These are phyloP conservation scores for Phrynosoma blainvillii DNA, from an alignment of 2,113 vertebrate species.

Conservation along the genomic window DNA sequence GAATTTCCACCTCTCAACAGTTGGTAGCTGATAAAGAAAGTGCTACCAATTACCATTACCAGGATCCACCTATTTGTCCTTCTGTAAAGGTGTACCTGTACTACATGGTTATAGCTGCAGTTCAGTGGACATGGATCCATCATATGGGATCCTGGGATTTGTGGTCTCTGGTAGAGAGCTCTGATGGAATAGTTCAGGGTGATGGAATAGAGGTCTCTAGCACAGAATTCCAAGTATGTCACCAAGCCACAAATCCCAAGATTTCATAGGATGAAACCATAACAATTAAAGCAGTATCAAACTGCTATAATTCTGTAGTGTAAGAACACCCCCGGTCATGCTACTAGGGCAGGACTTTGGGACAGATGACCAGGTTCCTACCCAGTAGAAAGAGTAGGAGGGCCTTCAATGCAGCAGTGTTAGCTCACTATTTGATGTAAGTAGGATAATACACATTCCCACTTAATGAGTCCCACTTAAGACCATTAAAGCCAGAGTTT, in stretches of 20 bases:
- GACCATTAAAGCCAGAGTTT: neutral
- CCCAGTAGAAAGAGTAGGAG: neutral
- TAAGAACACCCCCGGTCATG: neutral
- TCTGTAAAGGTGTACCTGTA: neutral
- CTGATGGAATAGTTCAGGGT: too few species aligned
- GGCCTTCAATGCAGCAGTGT: neutral
- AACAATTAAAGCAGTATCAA: too few species aligned
- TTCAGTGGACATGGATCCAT: too few species aligned
- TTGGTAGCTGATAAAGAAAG: neutral
- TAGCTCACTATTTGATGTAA: neutral
- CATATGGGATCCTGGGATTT: too few species aligned
- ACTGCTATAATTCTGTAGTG: neutral
- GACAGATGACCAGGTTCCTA: neutral
- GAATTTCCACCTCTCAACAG: neutral
- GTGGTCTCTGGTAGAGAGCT: too few species aligned
- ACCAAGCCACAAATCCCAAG: too few species aligned
- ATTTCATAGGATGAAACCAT: too few species aligned
- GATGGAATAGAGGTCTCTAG: too few species aligned
- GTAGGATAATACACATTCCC: neutral
- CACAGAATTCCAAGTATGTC: too few species aligned
- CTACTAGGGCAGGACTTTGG: neutral
- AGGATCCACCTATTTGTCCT: neutral
- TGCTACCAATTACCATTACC: neutral
- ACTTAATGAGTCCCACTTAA: neutral
- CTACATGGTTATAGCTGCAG: neutral